These are phyloP conservation scores for Passer domesticus DNA, from an alignment of 2,113 vertebrate genomes.

Conservation along the genomic window DNA sequence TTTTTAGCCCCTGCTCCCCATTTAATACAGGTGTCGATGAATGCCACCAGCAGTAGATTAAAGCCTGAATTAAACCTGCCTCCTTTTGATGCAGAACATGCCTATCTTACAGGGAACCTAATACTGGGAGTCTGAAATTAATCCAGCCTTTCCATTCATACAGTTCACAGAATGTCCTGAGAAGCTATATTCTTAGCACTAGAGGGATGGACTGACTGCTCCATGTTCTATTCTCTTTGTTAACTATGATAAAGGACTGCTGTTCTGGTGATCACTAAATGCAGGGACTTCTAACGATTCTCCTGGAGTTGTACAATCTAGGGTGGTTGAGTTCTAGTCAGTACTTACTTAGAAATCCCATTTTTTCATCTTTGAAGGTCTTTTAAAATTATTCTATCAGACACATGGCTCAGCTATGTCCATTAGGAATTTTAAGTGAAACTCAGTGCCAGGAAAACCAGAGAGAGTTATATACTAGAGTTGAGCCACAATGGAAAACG, in stretches of 20 bases:
- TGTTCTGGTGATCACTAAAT: neutral
- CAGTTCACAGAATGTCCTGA: neutral
- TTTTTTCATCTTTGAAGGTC: neutral
- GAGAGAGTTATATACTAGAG: neutral
- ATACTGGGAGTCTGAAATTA: neutral
- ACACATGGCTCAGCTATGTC: neutral
- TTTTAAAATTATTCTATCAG: neutral
- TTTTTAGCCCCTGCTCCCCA: neutral
- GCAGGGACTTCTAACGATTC: neutral
- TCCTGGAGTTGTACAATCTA: neutral
- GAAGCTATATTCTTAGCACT: neutral
- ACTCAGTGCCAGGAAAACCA: neutral
- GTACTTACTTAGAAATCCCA: neutral
- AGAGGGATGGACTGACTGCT: neutral
- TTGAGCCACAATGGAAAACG: neutral
- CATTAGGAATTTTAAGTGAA: neutral
- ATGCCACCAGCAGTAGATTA: neutral
- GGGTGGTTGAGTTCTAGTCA: neutral
- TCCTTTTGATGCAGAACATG: neutral
- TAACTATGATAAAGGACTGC: neutral
- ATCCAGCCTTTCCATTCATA: neutral
- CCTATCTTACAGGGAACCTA: neutral
- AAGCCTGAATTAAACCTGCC: neutral
- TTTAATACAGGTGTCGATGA: neutral
- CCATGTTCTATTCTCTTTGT: neutral